A percentile compares a stretch with the other conserved stretches of the same genome.
These are phyloP conservation scores for Euproctis similis DNA, from an alignment of 2,888 invertebrate genomes.

Conservation along the genomic window DNA sequence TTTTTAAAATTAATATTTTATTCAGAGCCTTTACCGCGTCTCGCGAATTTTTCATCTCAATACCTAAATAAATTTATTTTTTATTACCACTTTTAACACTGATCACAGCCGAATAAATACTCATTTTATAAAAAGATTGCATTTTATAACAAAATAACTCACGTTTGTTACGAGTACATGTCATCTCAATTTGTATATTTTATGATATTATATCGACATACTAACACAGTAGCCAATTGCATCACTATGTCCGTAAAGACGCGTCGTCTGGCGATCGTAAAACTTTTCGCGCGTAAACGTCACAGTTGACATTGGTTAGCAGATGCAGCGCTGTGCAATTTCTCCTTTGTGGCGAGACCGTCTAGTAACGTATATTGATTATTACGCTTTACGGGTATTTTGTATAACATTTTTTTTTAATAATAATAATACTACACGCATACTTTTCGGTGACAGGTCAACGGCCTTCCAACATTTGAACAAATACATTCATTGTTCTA, in stretches of 20 bases:
- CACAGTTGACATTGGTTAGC: conserved; percentile 64
- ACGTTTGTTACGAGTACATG: no score
- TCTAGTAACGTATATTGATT: conserved; percentile 60
- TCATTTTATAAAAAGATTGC: no score
- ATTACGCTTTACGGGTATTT: conserved; percentile 35
- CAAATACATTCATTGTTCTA: no score
- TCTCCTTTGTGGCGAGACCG: conserved; percentile 47
- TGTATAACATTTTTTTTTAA: conserved; percentile 30
- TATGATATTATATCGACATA: conserved; percentile 10
- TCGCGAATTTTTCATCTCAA: no score
- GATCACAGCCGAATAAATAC: no score
- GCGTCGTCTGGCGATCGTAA: conserved; percentile 68
- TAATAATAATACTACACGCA: conserved; percentile 21
- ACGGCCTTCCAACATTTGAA: conserved; percentile 3
- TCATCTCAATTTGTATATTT: no score
- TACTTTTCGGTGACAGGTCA: conserved; percentile 8
- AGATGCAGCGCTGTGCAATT: conserved; percentile 66
- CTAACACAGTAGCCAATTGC: conserved; percentile 22
- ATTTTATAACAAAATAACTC: no score
- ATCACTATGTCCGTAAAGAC: conserved; percentile 55
- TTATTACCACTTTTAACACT: no score
- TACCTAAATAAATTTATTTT: no score
- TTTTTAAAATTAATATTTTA: no score
- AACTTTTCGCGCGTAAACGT: conserved; percentile 75
- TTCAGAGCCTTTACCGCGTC: no score